Evolutionary conservation across 2,113 vertebrate genomes (phyloP).

Genomic region (Sardina pilchardus): DNA sequence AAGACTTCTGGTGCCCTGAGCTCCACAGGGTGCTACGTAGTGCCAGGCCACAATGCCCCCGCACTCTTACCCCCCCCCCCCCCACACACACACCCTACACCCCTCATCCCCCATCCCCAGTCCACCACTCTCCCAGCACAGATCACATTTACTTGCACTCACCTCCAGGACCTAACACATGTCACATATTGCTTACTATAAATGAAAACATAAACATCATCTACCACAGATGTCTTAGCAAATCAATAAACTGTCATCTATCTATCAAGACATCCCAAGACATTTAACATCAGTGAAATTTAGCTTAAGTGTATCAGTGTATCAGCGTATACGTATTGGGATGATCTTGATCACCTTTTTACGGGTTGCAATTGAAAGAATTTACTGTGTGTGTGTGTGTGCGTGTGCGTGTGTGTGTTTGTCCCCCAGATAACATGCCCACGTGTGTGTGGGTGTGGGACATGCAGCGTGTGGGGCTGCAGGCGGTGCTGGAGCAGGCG

Average conservation of each 20-base stretch:
- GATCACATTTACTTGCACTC: too few relatives aligned
- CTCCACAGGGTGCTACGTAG: conserved; percentile 33
- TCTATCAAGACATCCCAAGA: too few relatives aligned
- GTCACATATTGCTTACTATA: too few relatives aligned
- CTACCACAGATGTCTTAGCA: background rate
- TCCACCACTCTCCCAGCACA: background rate
- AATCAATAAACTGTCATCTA: background rate
- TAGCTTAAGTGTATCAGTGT: too few relatives aligned
- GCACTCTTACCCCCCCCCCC: background rate
- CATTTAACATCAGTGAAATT: too few relatives aligned
- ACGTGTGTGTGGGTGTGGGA: conserved; percentile 92
- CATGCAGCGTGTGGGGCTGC: conserved; percentile 79
- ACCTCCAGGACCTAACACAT: too few relatives aligned
- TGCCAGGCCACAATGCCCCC: conserved; percentile 22
- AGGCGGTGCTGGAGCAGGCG: conserved; percentile 84
- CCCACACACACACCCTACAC: background rate
- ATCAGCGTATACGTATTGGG: background rate
- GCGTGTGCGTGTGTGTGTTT: conserved; percentile 25
- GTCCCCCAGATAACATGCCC: conserved; percentile 82
- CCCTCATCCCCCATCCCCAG: too few relatives aligned
- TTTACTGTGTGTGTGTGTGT: background rate
- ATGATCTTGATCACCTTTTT: background rate
- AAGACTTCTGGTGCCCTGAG: conserved; percentile 42
- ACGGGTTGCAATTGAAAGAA: background rate
- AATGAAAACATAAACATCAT: background rate